These are phyloP conservation scores for Acanthaster planci DNA, from an alignment of 35 echinoderm and acorn worm species.

Conservation along the genomic window DNA sequence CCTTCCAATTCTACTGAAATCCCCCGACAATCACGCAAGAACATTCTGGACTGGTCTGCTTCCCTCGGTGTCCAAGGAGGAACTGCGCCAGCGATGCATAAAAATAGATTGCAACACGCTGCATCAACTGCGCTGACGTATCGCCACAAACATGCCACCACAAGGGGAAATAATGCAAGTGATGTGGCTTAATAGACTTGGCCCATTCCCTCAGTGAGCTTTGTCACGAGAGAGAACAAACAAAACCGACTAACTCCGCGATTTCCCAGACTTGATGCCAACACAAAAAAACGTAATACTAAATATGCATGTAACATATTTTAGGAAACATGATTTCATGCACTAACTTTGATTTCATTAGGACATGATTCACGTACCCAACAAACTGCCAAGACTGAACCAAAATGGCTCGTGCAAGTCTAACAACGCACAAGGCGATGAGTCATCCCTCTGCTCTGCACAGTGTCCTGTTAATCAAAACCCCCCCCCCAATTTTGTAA, in stretches of 20 bases:
- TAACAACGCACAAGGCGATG: neutral
- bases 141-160: neutral
- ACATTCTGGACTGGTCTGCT: slow-evolving; percentile 16
- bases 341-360: too few species aligned
- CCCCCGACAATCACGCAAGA: neutral
- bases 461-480: too few species aligned
- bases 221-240: neutral
- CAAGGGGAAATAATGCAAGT: slow-evolving; percentile 6
- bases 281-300: too few species aligned
- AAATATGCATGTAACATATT: too few species aligned
- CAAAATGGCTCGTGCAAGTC: neutral
- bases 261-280: too few species aligned
- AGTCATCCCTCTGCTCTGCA: neutral
- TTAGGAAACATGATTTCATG: too few species aligned
- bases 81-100: neutral
- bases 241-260: too few species aligned
- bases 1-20: slow-evolving; percentile 26
- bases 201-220: neutral
- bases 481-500: too few species aligned
- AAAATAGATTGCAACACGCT: slow-evolving; percentile 6
- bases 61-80: slow-evolving; percentile 9
- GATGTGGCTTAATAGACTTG: neutral
- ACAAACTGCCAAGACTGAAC: neutral
- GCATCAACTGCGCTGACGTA: neutral
- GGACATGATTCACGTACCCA: too few species aligned